These are phyloP conservation scores for Grantiella picta DNA, from an alignment of 2,113 vertebrate genomes.

Conservation along the genomic window DNA sequence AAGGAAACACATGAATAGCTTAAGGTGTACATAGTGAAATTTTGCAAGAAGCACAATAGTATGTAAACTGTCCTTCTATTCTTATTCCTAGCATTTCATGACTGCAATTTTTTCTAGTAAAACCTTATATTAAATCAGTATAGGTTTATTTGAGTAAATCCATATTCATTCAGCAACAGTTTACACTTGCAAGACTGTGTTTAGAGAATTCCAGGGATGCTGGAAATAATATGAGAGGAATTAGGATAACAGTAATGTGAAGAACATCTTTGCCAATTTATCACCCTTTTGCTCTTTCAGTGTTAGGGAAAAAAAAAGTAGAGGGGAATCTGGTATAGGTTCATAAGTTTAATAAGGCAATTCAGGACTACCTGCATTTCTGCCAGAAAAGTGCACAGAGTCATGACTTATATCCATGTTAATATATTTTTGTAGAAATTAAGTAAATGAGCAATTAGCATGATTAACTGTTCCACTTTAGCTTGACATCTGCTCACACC, in stretches of 20 bases:
- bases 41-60: not conserved
- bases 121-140: accelerated
- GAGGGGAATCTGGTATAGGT: not conserved
- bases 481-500: not conserved
- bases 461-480: not conserved
- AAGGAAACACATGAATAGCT: not conserved
- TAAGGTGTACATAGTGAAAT: not conserved
- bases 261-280: not conserved
- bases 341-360: not conserved
- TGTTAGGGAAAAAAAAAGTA: not conserved
- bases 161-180: not conserved
- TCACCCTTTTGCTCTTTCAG: not conserved
- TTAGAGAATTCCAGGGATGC: not conserved
- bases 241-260: not conserved
- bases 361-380: not conserved
- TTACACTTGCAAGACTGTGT: not conserved
- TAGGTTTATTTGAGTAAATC: not conserved
- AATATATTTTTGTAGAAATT: not conserved
- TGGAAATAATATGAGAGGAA: not conserved
- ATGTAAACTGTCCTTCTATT: not conserved
- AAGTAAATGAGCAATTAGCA: not conserved
- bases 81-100: not conserved
- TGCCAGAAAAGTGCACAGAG: not conserved
- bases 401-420: not conserved
- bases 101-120: not conserved